These are phyloP conservation scores for Luidia sarsii DNA, from an alignment of 53 echinoderm and acorn worm species.

Conservation along the genomic window DNA sequence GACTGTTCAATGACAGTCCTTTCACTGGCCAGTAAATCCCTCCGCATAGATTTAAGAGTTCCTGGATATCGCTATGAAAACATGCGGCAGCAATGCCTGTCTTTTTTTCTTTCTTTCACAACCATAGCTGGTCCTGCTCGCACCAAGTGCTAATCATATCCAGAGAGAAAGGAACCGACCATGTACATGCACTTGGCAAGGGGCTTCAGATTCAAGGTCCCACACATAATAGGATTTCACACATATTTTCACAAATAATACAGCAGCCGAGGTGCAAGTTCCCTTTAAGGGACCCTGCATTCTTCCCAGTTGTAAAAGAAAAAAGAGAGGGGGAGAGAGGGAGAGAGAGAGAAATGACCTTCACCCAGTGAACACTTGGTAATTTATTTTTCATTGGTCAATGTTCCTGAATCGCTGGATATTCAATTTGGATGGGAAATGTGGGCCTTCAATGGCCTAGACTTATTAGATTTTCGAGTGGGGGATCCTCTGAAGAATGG, in stretches of 20 bases:
- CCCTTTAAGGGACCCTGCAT: conserved; percentile 7
- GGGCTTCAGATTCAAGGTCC: not conserved
- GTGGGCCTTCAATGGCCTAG: not conserved
- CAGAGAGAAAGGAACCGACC: not conserved
- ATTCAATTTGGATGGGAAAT: not conserved
- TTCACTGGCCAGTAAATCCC: too few relatives aligned
- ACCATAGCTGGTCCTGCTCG: conserved; percentile 8
- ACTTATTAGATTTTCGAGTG: not conserved
- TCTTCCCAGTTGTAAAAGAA: not conserved
- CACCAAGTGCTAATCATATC: conserved; percentile 21
- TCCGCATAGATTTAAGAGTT: too few relatives aligned
- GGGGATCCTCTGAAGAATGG: not conserved
- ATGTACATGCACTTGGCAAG: not conserved
- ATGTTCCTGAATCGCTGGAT: not conserved
- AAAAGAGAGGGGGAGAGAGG: too few relatives aligned
- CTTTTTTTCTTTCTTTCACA: conserved; percentile 31
- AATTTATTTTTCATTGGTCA: not conserved
- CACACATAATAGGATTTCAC: conserved; percentile 49
- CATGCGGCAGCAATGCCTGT: conserved; percentile 11
- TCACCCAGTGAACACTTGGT: not conserved
- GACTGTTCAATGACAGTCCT: too few relatives aligned
- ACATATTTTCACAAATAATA: conserved; percentile 52
- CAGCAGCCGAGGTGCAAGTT: conserved; percentile 2
- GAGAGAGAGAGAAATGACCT: not conserved
- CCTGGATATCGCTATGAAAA: conserved; percentile 16